phyloP scores from a whole-genome alignment of 1,140 invertebrate species.

The Lethocerus indicus region DNA sequence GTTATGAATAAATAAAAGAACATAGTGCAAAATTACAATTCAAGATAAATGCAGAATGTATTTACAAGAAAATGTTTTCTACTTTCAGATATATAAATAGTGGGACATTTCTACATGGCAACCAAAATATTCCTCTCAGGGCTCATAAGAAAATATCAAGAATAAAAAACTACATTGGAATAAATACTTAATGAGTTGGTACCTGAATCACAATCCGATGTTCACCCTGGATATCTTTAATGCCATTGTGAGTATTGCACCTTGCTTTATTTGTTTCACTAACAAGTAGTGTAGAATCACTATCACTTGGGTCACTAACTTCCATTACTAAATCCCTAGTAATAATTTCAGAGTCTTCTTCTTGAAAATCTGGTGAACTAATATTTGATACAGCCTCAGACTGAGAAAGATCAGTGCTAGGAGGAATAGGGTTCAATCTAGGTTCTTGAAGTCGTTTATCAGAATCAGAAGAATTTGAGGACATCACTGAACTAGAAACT shows the following conservation, averaged over 20 bases:
- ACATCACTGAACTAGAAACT: constrained; percentile 71
- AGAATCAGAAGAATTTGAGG: constrained; percentile 37
- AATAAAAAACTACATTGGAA: neutral
- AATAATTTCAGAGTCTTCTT: constrained; percentile 43
- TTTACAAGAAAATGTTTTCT: too few relatives aligned
- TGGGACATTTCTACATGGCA: too few relatives aligned
- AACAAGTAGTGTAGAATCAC: constrained; percentile 41
- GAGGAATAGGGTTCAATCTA: constrained; percentile 11
- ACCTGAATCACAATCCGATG: constrained; percentile 73
- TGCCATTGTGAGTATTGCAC: constrained; percentile 9
- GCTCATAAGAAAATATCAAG: neutral
- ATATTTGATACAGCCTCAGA: constrained; percentile 73
- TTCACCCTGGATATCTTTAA: constrained; percentile 32
- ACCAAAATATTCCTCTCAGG: too few relatives aligned
- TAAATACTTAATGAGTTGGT: neutral
- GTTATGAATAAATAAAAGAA: neutral
- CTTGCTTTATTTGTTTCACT: constrained; percentile 22
- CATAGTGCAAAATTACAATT: neutral
- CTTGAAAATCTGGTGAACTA: constrained; percentile 71
- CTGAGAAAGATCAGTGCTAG: constrained; percentile 18
- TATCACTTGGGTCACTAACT: constrained; percentile 70
- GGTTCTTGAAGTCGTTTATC: constrained; percentile 19
- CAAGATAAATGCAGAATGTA: too few relatives aligned
- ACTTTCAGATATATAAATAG: too few relatives aligned
- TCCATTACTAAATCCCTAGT: constrained; percentile 55